phyloP scores from a whole-genome alignment of 1,140 invertebrate genomes.

The Penaeus indicus region DNA sequence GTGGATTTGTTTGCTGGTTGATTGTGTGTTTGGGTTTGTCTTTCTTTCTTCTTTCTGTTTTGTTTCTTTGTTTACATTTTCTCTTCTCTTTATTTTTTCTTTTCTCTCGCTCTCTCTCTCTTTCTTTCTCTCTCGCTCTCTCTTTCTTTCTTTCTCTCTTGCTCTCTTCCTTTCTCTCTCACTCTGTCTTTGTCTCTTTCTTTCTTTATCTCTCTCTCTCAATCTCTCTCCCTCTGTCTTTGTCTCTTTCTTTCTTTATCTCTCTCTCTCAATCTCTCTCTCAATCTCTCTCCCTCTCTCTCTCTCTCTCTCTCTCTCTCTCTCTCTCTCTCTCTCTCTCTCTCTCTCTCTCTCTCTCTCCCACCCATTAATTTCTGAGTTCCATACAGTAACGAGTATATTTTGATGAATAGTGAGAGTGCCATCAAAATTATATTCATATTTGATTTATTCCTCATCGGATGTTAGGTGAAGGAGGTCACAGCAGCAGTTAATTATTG shows the following conservation, averaged over 20 bases:
- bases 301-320: constrained; percentile 15
- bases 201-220: background rate
- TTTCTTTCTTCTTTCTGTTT: background rate
- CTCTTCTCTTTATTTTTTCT: background rate
- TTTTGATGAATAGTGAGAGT: no score
- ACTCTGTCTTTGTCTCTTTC: background rate
- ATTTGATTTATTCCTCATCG: no score
- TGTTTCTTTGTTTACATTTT: background rate
- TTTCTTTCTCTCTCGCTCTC: background rate
- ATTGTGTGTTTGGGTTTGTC: no score
- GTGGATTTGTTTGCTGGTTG: no score
- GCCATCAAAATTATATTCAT: no score
- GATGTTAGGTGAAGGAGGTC: no score
- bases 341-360: constrained; percentile 13
- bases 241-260: background rate
- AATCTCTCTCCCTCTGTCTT: background rate
- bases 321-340: constrained; percentile 20
- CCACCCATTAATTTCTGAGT: background rate
- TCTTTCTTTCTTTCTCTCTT: background rate
- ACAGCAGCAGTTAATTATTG: no score
- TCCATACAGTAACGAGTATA: no score
- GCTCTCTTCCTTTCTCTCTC: constrained; percentile 19
- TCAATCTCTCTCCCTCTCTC: background rate
- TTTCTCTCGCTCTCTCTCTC: constrained; percentile 39
- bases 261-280: no score